Base-by-base conservation (phyloP, 1,140 invertebrate genomes). In the Sminthurinus signatus region DNA sequence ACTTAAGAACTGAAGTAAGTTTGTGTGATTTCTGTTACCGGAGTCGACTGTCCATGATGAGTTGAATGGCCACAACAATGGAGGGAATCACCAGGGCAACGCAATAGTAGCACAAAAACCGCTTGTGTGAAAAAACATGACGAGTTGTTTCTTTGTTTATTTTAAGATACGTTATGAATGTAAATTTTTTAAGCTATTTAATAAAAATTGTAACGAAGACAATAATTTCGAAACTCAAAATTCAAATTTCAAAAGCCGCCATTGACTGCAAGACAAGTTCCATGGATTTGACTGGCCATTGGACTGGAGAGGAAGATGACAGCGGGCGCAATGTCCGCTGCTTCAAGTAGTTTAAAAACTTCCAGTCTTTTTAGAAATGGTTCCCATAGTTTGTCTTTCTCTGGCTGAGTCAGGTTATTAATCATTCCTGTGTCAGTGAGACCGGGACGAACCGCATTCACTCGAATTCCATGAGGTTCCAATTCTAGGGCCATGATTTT, bases 251-350 rank as follows among this genome's bases (percentile, higher is more conserved):
- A 19, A 48, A 48, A n/a, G 23, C 50, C 50, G 12, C 25, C 50
- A n/a, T 52, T 23, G 2, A 52, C 50, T 27, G 27, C 8, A 14
- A 52, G 5, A 8, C 25, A 10, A 10, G 50, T 8, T 8, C 50
- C 50, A 27, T 10, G 10, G 4, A 52, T 27, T n/a, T 5, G 4
- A 14, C 3, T 17, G 2, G 50, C 10, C 50, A 52, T 27, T 27
- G 50, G 50, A 52, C 50, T 52, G 27, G 50, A 52, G 21, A 52
- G 27, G 27, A 52, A 52, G 21, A 52, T 8, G 25, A 52, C 50
- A 27, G 50, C 19, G 78, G 92, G 84, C 0, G 88, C 85, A 1
- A 94, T 89, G 25, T 52, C 50, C 25, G 23, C 25, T 5, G 50
- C 5, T 31, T 52, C 50, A 52, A 48, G 5, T 5, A 48, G 44